phyloP scores from a whole-genome alignment of 2,888 invertebrate genomes.

The Lepidocyrtinus sp. region DNA sequence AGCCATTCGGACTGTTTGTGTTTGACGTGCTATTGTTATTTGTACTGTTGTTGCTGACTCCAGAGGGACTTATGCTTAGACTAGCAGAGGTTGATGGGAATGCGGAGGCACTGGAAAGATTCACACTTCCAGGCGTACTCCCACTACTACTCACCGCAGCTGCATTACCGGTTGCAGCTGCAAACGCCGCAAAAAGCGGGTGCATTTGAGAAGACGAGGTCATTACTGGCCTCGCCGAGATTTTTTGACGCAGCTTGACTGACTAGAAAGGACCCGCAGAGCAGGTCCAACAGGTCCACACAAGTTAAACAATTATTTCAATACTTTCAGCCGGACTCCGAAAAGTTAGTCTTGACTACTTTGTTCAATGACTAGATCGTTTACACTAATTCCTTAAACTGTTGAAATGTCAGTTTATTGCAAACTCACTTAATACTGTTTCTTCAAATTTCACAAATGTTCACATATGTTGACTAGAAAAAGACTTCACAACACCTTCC shows the following conservation, averaged over 20 bases:
- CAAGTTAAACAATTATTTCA: slow-evolving; percentile 30
- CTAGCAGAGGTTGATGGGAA: slow-evolving; percentile 39
- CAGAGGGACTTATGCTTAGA: slow-evolving; percentile 52
- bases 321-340: not conserved
- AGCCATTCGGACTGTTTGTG: slow-evolving; percentile 56
- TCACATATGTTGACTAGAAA: slow-evolving; percentile 26
- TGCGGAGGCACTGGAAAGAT: slow-evolving; percentile 23
- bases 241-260: slow-evolving; percentile 65
- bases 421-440: no score
- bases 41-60: slow-evolving; percentile 39
- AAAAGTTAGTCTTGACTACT: no score
- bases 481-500: no score
- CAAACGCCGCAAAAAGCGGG: slow-evolving; percentile 68
- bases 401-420: no score
- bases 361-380: no score
- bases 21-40: slow-evolving; percentile 36
- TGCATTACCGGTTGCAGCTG: slow-evolving; percentile 52
- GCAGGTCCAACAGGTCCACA: slow-evolving; percentile 60
- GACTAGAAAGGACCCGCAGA: slow-evolving; percentile 41
- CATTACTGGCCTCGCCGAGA: slow-evolving; percentile 67
- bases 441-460: not conserved
- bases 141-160: slow-evolving; percentile 3
- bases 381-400: no score
- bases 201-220: slow-evolving; percentile 67
- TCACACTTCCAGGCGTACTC: slow-evolving; percentile 17